Evolutionary conservation across 2,113 vertebrate species (phyloP), one percentile per base, ranked within the genome.

Genomic region (Danionella cerebrum): DNA sequence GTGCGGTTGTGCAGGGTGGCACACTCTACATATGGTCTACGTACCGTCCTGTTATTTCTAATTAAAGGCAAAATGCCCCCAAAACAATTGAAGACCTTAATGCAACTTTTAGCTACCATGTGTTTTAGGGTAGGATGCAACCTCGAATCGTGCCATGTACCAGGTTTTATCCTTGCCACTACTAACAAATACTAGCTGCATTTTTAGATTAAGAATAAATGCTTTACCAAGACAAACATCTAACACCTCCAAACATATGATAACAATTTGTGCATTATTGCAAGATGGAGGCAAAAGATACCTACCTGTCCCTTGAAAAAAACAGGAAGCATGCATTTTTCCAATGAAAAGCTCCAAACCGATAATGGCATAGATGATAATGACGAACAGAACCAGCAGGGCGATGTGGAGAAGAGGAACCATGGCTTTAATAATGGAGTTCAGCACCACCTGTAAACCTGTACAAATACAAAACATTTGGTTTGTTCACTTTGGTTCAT

Each of bases 381-480:
- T 99, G 83, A 99, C 95, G 82, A 99, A 99, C 80, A 98, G 89
- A 84, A 98, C 96, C 87, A 99, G 90, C 83, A 99, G 94, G 83
- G 95, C 96, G 72, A 99, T 98, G 88, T 99, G 96, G 75, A 99
- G 94, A 66, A 99, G 93, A 79, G 96, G 96, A 53, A 99, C 96
- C 96, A 98, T 98, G 93, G 96, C 96, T 97, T 99, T 99, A 88
- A 99, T 97, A 85, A 99, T 99, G 90, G 96, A 99, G 89, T 99
- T 99, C 91, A 99, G 89, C 88, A 99, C 96, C 87, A 99, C 96
- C 90, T 99, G 96, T 92, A 99, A 97, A 95, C 96, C 96, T 99
- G 67, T 63, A 75, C 5, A 31, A 39, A 79, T n/a, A 38, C 66
- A 47, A 48, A 27, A 36, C 2, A 24, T 2, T 2, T n/a, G 18